Evolutionary conservation across 2,888 invertebrate species (phyloP), one percentile per base, ranked within the genome.

Genomic region (Baronia brevicornis): DNA sequence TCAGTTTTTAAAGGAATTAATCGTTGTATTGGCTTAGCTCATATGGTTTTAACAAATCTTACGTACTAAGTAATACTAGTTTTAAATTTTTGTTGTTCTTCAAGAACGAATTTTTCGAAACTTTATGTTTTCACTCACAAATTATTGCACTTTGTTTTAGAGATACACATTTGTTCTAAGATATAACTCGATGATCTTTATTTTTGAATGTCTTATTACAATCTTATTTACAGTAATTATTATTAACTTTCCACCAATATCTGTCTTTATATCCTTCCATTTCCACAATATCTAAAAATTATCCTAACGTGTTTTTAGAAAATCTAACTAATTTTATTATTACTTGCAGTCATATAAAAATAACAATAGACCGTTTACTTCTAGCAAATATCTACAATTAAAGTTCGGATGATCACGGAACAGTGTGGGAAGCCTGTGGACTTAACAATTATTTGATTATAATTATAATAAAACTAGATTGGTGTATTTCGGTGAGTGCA

Each of bases 311-410:
- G 71, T 72, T 68, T 23, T 61, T 78, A 82, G 73, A 80, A 82
- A 82, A 80, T 72, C 80, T 80, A 78, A 64, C 54, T 75, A 71
- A n/a, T 66, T 61, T 46, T 60, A 56, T 72, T 26, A 12, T 33
- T 62, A 66, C 66, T 78, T 77, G 80, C 74, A 78, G 67, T 77
- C 78, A 79, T 82, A 82, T 77, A 82, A 82, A 82, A 84, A 79
- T 82, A 84, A 84, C 72, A 82, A 80, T 77, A 74, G 64, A 80
- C 67, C 54, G 65, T 71, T 64, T 63, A 59, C 57, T 62, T 55
- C 79, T 80, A 78, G 75, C 74, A 72, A 74, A 72, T 72, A 69
- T 69, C 77, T 80, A 80, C 67, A 71, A 62, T 73, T 64, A 67
- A 74, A 71, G 60, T 60, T 66, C 46, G 55, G 67, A 65, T 73